These are phyloP conservation scores for Yponomeuta malinellus DNA, from an alignment of 2,888 invertebrate species.

Conservation along the genomic window DNA sequence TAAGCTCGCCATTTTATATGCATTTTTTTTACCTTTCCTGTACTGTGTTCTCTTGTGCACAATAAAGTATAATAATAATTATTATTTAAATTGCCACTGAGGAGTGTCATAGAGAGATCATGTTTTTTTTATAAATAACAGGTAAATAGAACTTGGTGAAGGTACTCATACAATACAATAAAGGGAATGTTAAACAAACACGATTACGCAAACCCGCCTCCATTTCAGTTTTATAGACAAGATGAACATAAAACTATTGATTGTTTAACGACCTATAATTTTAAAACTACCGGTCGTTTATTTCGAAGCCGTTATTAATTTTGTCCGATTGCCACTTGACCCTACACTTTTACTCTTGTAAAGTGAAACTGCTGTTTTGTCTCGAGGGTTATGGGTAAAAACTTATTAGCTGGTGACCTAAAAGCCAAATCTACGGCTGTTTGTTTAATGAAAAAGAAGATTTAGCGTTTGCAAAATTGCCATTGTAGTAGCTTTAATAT, in stretches of 20 bases:
- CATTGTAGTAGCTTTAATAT: background rate
- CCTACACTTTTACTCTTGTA: slow-evolving; percentile 23
- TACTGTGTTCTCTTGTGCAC: too few relatives aligned
- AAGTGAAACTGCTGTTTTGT: slow-evolving; percentile 16
- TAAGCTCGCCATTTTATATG: too few relatives aligned
- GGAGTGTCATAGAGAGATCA: too few relatives aligned
- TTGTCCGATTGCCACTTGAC: slow-evolving; percentile 16
- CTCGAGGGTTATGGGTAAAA: background rate
- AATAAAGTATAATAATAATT: too few relatives aligned
- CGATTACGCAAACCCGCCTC: background rate
- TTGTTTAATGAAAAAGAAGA: too few relatives aligned
- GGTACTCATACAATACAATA: background rate
- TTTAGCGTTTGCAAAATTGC: background rate
- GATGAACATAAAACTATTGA: background rate
- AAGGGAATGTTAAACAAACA: background rate
- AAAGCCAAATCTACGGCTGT: too few relatives aligned
- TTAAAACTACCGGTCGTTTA: background rate
- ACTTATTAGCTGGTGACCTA: too few relatives aligned
- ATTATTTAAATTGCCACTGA: too few relatives aligned
- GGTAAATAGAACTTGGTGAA: background rate
- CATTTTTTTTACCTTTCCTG: too few relatives aligned
- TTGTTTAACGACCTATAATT: background rate
- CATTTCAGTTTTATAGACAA: background rate
- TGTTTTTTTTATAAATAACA: too few relatives aligned
- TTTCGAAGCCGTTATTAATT: background rate